Conservation (phyloP, 2,888 invertebrate genomes). For the Lithosia quadra region DNA sequence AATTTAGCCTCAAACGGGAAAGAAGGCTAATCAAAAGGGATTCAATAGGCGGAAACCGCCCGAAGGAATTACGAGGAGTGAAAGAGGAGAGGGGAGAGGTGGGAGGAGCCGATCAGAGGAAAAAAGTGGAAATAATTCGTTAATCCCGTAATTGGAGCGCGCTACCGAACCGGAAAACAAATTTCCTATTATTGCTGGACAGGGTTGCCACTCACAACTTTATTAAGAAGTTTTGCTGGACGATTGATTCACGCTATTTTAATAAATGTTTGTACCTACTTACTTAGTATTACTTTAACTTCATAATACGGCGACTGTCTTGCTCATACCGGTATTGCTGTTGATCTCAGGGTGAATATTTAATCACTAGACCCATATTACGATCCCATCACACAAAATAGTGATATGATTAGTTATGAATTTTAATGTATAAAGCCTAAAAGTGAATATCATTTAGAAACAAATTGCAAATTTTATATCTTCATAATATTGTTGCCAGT, state of each 20-base stretch:
- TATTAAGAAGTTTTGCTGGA: neutral
- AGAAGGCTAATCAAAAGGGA: conserved; percentile 85
- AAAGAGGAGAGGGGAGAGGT: conserved; percentile 39
- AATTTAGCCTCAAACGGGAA: conserved; percentile 82
- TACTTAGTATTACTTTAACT: too few species aligned
- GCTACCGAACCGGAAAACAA: conserved; percentile 88
- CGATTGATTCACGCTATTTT: neutral
- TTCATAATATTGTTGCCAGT: too few species aligned
- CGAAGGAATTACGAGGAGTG: conserved; percentile 66
- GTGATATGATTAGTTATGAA: too few species aligned
- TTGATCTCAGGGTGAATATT: too few species aligned
- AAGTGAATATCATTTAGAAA: too few species aligned
- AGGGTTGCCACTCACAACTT: conserved; percentile 66
- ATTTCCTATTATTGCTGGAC: conserved; percentile 83
- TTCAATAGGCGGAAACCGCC: conserved; percentile 85
- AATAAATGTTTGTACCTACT: too few species aligned
- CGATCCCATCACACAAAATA: too few species aligned
- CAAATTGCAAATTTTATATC: too few species aligned
- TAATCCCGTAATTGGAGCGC: conserved; percentile 85
- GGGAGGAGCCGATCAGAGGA: conserved; percentile 56
- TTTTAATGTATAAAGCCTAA: too few species aligned
- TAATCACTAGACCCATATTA: too few species aligned
- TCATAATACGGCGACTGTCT: too few species aligned
- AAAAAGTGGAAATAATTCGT: conserved; percentile 87
- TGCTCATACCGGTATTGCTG: too few species aligned